These are phyloP conservation scores for Alligator mississippiensis DNA, from an alignment of 2,113 vertebrate genomes.

Conservation along the genomic window DNA sequence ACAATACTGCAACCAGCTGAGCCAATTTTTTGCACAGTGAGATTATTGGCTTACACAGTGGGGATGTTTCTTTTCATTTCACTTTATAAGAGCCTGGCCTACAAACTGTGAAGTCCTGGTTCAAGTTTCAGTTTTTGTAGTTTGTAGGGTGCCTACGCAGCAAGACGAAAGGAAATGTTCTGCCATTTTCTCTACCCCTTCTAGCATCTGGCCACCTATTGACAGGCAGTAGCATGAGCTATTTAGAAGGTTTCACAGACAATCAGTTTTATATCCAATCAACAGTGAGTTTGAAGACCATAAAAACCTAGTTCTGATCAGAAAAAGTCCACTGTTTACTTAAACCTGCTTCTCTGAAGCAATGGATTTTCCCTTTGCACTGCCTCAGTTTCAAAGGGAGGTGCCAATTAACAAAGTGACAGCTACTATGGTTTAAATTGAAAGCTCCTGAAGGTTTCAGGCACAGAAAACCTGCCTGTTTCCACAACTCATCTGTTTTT, in stretches of 20 bases:
- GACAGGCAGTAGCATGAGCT: neutral
- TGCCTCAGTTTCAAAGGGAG: neutral
- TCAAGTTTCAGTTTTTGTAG: neutral
- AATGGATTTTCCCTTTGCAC: neutral
- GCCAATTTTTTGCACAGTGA: neutral
- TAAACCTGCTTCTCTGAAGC: neutral
- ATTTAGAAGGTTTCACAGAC: neutral
- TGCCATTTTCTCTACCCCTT: neutral
- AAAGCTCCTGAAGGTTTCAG: neutral
- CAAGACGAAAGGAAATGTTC: too few species aligned
- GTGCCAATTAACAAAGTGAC: neutral
- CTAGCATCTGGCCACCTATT: too few species aligned
- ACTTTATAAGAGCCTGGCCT: neutral
- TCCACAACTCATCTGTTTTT: neutral
- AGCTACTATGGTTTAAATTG: neutral
- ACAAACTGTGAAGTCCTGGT: neutral
- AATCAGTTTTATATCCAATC: fast-evolving
- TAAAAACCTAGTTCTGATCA: neutral
- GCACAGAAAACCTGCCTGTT: neutral
- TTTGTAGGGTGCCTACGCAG: neutral
- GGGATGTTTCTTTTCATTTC: neutral
- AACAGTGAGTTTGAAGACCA: neutral
- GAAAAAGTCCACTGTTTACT: neutral
- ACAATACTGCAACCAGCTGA: neutral
- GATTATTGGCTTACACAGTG: neutral